phyloP scores from a whole-genome alignment of 1,140 invertebrate genomes.

The Polypedilum pembai region DNA sequence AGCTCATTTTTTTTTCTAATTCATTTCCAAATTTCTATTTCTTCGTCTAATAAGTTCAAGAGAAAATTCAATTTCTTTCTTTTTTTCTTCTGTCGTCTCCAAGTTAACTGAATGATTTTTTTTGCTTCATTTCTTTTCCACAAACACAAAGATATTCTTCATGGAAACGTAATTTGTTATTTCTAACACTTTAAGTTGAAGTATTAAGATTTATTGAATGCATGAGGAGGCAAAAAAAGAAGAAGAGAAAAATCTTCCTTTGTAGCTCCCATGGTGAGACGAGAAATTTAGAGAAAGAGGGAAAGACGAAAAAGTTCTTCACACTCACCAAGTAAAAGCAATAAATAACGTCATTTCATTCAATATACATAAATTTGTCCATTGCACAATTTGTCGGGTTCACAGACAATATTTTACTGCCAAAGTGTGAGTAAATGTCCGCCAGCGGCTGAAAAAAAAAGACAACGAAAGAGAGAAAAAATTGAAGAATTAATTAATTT shows the following conservation, averaged over 20 bases:
- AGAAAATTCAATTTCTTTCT: not conserved
- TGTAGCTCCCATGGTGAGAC: constrained; percentile 15
- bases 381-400: constrained; percentile 23
- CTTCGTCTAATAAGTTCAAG: not conserved
- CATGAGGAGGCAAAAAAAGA: not conserved
- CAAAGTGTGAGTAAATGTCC: too few species aligned
- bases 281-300: not conserved
- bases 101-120: not conserved
- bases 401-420: constrained; percentile 25
- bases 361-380: constrained; percentile 26
- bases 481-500: constrained; percentile 14
- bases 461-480: too few species aligned
- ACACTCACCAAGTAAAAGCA: not conserved
- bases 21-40: too few species aligned
- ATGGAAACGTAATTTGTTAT: constrained; percentile 25
- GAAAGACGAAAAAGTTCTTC: not conserved
- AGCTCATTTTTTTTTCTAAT: too few species aligned
- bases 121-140: not conserved
- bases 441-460: too few species aligned
- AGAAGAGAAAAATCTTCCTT: not conserved
- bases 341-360: constrained; percentile 28
- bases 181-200: constrained; percentile 26
- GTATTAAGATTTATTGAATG: constrained; percentile 28
- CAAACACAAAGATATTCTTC: not conserved
- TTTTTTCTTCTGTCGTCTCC: constrained; percentile 7